Evolutionary conservation across 2,888 invertebrate species (phyloP).

Genomic region (Kuschelorhynchus macadamiae): DNA sequence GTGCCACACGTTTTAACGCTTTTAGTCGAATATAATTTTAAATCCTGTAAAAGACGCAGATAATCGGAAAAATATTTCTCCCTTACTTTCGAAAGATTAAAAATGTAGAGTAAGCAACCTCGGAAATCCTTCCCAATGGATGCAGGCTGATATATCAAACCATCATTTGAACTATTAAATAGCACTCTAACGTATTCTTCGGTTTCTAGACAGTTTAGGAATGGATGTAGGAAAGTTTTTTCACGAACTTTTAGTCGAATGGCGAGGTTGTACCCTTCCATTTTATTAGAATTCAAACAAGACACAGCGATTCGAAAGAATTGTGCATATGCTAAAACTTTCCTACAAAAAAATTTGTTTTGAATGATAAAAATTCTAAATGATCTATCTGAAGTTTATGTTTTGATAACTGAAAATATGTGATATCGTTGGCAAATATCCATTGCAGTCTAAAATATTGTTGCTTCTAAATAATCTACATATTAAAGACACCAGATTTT

Average conservation of each 20-base stretch:
- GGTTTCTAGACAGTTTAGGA: conserved; percentile 45
- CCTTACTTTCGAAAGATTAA: conserved; percentile 44
- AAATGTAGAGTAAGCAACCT: conserved; percentile 46
- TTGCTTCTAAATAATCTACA: no score
- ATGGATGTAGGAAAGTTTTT: conserved; percentile 39
- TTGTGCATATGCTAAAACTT: conserved; percentile 25
- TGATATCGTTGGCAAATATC: no score
- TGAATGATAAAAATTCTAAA: no score
- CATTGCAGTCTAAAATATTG: no score
- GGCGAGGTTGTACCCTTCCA: conserved; percentile 24
- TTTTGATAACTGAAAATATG: no score
- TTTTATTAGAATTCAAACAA: conserved; percentile 28
- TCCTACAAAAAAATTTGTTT: no score
- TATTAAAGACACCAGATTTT: no score
- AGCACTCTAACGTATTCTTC: conserved; percentile 46
- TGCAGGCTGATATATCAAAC: conserved; percentile 47
- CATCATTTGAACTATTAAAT: conserved; percentile 48
- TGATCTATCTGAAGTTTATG: no score
- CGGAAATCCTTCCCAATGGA: conserved; percentile 36
- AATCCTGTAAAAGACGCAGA: conserved; percentile 29
- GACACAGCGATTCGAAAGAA: conserved; percentile 23
- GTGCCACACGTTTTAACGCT: no score
- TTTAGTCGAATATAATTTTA: conserved; percentile 35
- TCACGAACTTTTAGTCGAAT: conserved; percentile 27
- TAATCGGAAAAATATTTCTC: conserved; percentile 43